Evolutionary conservation across 1,140 invertebrate species (phyloP).

Genomic region (Platorchestia sp.): DNA sequence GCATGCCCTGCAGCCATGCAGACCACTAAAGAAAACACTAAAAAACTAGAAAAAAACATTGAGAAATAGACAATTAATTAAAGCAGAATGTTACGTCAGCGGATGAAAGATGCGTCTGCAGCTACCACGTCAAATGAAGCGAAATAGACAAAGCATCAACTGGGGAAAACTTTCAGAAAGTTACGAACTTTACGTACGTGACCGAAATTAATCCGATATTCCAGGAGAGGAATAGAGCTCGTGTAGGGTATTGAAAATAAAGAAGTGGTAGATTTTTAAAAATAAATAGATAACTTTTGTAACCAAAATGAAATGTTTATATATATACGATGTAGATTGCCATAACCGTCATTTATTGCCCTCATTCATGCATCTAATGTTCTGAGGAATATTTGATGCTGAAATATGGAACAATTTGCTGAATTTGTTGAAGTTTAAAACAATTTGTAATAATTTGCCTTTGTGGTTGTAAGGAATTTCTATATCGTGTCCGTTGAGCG

Average conservation of each 20-base stretch:
- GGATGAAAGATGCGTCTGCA: background rate
- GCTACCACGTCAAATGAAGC: background rate
- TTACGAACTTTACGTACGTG: background rate
- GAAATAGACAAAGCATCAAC: background rate
- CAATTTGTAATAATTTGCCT: no score
- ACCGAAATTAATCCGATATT: background rate
- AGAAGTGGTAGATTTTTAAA: background rate
- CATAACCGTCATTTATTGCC: background rate
- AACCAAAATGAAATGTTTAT: background rate
- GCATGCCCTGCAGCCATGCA: background rate
- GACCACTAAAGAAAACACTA: background rate
- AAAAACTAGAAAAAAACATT: background rate
- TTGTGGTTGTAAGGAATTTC: no score
- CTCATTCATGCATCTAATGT: background rate
- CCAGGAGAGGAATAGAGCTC: background rate
- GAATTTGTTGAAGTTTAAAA: no score
- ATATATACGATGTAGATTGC: background rate
- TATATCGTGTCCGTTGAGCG: no score
- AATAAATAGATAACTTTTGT: background rate
- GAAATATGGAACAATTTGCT: no score
- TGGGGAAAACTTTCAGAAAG: background rate
- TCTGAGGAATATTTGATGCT: background rate
- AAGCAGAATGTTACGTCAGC: background rate
- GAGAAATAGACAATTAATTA: background rate
- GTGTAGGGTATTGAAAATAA: background rate